A percentile compares a stretch with the other conserved stretches of the same genome.
Conservation (phyloP, 53 echinoderm and acorn worm species). For the Temnopleurus reevesii region DNA sequence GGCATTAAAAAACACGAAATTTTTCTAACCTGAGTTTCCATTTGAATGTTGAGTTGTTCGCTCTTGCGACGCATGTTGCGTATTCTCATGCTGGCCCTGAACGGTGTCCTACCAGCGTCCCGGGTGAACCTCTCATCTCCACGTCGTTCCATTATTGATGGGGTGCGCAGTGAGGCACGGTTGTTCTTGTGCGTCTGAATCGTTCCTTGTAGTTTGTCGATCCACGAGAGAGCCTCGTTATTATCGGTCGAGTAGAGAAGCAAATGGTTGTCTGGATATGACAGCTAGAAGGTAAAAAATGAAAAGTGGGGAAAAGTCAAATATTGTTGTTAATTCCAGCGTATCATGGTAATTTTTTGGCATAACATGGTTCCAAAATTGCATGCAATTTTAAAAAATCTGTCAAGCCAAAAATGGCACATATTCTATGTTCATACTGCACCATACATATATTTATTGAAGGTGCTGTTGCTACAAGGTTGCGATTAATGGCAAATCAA, state of each 20-base stretch:
- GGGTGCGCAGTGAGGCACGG: slow-evolving; percentile 61
- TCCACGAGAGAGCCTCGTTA: slow-evolving; percentile 80
- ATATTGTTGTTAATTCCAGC: not conserved
- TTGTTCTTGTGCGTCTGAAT: slow-evolving; percentile 66
- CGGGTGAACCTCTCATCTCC: slow-evolving; percentile 5
- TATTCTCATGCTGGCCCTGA: slow-evolving; percentile 41
- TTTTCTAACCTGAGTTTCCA: slow-evolving; percentile 11
- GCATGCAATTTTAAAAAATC: too few relatives aligned
- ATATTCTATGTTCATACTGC: too few relatives aligned
- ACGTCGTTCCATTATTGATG: slow-evolving; percentile 33
- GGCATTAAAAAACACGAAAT: too few relatives aligned
- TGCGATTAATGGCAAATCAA: too few relatives aligned
- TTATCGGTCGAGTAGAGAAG: slow-evolving; percentile 79
- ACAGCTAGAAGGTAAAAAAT: slow-evolving; percentile 71
- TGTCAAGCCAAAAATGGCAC: too few relatives aligned
- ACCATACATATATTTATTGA: too few relatives aligned
- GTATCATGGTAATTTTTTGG: too few relatives aligned
- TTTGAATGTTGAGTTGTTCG: slow-evolving; percentile 16
- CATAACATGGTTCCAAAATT: too few relatives aligned
- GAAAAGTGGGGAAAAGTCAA: not conserved
- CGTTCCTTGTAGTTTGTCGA: slow-evolving; percentile 77
- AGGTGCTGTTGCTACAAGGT: too few relatives aligned
- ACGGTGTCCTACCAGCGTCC: slow-evolving; percentile 50
- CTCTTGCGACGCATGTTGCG: slow-evolving; percentile 8
- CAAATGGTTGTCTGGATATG: slow-evolving; percentile 67